These are phyloP conservation scores for Gambusia holbrooki DNA, from an alignment of 2,113 vertebrate genomes.

Conservation along the genomic window DNA sequence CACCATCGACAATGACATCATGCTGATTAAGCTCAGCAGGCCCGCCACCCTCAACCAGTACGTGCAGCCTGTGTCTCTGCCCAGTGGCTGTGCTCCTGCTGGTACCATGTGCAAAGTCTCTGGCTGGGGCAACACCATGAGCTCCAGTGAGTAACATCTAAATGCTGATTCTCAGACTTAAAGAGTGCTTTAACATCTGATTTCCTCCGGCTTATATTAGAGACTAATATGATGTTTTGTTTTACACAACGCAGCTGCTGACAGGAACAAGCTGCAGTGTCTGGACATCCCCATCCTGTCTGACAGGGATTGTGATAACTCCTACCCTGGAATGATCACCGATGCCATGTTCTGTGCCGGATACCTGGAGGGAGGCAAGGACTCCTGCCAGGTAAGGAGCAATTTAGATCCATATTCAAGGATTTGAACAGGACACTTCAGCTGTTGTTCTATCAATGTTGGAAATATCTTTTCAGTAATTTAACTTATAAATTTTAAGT, in stretches of 20 bases:
- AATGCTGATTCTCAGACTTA: not conserved
- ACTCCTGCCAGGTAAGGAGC: slow-evolving; percentile 34
- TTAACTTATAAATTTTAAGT: too few relatives aligned
- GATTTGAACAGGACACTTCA: not conserved
- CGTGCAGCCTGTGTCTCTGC: slow-evolving; percentile 72
- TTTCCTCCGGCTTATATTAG: not conserved
- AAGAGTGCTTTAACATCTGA: not conserved
- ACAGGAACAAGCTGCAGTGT: slow-evolving; percentile 77
- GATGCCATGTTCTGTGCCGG: slow-evolving; percentile 86
- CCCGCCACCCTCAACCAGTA: slow-evolving; percentile 66
- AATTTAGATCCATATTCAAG: not conserved
- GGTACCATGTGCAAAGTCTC: slow-evolving; percentile 84
- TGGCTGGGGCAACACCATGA: slow-evolving; percentile 87
- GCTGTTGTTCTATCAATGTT: not conserved
- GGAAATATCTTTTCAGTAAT: not conserved
- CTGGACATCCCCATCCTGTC: slow-evolving; percentile 83
- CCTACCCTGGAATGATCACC: slow-evolving; percentile 75
- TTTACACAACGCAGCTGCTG: not conserved
- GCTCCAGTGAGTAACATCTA: slow-evolving; percentile 64
- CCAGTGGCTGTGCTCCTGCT: slow-evolving; percentile 68
- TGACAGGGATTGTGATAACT: slow-evolving; percentile 62
- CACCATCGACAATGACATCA: slow-evolving; percentile 87
- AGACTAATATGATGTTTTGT: not conserved
- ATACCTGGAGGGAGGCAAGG: slow-evolving; percentile 84
- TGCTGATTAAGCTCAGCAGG: slow-evolving; percentile 83